Evolutionary conservation across 2,797 vertebrate species (phyloP).

Genomic region (Okamejei kenojei): DNA sequence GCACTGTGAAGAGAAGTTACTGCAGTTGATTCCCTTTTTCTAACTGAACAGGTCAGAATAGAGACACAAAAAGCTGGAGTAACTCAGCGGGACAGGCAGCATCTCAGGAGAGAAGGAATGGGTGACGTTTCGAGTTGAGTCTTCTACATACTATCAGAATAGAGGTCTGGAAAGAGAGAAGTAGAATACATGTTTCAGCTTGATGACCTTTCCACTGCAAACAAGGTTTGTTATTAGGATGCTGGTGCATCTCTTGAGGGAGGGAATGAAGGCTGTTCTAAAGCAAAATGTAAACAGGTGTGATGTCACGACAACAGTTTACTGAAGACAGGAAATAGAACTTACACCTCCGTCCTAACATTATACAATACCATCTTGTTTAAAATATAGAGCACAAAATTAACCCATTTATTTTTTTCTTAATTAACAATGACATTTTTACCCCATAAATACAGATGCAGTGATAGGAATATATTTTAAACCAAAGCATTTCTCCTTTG

Average conservation of each 20-base stretch:
- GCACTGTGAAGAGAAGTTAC: too few species aligned
- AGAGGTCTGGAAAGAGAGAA: too few species aligned
- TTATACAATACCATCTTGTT: constrained; percentile 1
- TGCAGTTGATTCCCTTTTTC: too few species aligned
- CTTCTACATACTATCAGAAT: too few species aligned
- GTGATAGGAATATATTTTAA: background rate
- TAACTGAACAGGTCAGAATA: too few species aligned
- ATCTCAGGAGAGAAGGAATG: too few species aligned
- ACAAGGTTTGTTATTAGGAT: background rate
- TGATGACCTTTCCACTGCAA: background rate
- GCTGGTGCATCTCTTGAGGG: background rate
- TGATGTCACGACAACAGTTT: background rate
- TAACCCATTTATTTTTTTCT: background rate
- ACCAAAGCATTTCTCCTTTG: background rate
- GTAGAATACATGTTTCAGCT: too few species aligned
- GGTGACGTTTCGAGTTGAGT: too few species aligned
- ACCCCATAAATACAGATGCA: background rate
- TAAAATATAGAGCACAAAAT: background rate
- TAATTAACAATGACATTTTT: background rate
- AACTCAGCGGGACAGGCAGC: too few species aligned
- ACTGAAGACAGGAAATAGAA: constrained; percentile 16
- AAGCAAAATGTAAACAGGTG: background rate
- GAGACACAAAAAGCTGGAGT: too few species aligned
- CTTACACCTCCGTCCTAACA: background rate
- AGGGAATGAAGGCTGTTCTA: background rate